Evolutionary conservation across 1,140 invertebrate genomes (phyloP), one percentile per base, ranked within the genome.

Genomic region (Cheumatopsyche charites): DNA sequence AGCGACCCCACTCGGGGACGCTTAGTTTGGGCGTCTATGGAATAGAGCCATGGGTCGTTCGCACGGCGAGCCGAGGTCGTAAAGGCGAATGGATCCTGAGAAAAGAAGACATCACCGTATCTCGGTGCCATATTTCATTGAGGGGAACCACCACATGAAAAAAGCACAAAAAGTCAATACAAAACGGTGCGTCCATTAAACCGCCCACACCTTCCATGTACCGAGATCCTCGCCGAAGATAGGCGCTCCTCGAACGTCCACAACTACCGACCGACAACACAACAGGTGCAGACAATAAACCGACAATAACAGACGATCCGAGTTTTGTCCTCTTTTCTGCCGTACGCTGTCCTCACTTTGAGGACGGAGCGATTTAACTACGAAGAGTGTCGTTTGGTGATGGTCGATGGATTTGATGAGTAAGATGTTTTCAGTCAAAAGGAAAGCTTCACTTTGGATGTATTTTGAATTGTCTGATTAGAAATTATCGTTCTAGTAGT

Each of bases 81-180:
- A 67, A 67, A 67, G 62, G 29, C 62, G 62, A 65, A 65, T 70
- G 58, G 58, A 17, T 62, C 70, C 65, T 72, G 70, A 70, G 66
- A 75, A 66, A 74, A 75, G 66, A 75, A 75, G 73, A 75, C 73
- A 75, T 75, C 73, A 75, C 45, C 12, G 21, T 75, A 75, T 72
- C 70, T 75, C 41, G 73, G 52, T 72, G 73, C 73, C 49, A 75
- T 75, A 75, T 75, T 75, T 75, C 71, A 75, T 58, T 71, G 73
- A 42, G 17, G 52, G 58, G 45, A 70, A 68, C 29, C 29, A 17
- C 55, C 23, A 61, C 17, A 9, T 23, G 11, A 62, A 70, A 74
- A 49, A 74, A 67, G 62, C 41, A 36, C 58, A 70, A 68, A 68
- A 67, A 36, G 29, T 3, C 47, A 36, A 67, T 69, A 61, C 71